A percentile compares a stretch with the other conserved stretches of the same genome.
These are phyloP conservation scores for Vidua macroura DNA, from an alignment of 2,113 vertebrate genomes.

Conservation along the genomic window DNA sequence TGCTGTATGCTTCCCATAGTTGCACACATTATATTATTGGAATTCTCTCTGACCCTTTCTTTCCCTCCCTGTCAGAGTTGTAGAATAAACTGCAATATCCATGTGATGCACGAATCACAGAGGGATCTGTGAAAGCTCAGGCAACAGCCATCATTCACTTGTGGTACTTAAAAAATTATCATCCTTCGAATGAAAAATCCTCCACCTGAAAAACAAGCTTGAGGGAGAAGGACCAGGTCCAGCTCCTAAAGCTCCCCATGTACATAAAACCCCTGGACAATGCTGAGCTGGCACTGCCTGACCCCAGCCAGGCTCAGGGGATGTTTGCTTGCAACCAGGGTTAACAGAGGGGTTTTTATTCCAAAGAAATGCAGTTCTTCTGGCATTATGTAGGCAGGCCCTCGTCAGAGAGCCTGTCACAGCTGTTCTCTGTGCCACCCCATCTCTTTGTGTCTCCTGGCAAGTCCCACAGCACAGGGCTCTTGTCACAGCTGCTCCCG, in stretches of 20 bases:
- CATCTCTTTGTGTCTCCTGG: not conserved
- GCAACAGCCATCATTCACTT: not conserved
- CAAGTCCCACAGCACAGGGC: not conserved
- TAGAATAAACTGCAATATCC: constrained; percentile 58
- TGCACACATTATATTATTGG: not conserved
- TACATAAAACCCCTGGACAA: not conserved
- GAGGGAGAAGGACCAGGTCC: not conserved
- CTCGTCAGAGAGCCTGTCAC: not conserved
- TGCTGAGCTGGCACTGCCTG: not conserved
- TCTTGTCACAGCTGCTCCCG: not conserved
- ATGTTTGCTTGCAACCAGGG: not conserved
- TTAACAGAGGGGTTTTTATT: not conserved
- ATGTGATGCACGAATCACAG: not conserved
- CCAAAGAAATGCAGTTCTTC: not conserved
- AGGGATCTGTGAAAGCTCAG: not conserved
- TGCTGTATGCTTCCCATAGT: not conserved
- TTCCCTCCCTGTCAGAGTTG: not conserved
- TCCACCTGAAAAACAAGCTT: not conserved
- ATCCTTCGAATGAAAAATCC: not conserved
- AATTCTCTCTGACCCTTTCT: constrained; percentile 39
- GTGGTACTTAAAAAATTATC: not conserved
- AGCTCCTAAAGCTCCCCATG: not conserved
- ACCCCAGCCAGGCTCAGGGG: not conserved
- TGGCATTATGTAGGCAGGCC: not conserved
- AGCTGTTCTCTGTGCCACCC: not conserved